These are phyloP conservation scores for Bucco capensis DNA, from an alignment of 2,113 vertebrate species.

Conservation along the genomic window DNA sequence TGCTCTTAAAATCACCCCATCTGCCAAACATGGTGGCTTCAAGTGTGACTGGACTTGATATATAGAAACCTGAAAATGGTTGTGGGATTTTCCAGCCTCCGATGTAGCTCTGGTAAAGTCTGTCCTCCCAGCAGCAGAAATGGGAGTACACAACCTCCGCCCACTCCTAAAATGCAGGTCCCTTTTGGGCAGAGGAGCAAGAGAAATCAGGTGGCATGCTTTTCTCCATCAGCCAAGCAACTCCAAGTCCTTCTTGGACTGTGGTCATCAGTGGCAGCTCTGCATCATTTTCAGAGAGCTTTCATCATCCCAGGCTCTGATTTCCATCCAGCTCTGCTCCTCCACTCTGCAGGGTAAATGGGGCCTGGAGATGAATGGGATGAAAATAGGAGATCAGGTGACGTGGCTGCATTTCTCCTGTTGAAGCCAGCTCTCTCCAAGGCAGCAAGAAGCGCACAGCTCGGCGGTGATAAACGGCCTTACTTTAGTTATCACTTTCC, in stretches of 20 bases:
- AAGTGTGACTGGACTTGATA: background rate
- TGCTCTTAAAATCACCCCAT: background rate
- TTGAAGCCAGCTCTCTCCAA: constrained; percentile 27
- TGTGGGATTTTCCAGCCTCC: background rate
- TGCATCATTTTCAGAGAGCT: background rate
- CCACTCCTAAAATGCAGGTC: background rate
- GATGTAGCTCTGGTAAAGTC: background rate
- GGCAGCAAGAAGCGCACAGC: constrained; percentile 60
- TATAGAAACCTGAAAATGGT: background rate
- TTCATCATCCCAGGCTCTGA: background rate
- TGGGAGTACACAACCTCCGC: fast-evolving
- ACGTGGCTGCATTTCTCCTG: constrained; percentile 58
- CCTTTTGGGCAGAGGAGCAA: background rate
- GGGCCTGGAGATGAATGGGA: background rate
- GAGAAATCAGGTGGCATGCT: background rate
- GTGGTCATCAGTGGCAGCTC: background rate
- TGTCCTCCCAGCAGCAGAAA: background rate
- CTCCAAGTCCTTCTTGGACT: background rate
- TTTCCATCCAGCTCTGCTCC: background rate
- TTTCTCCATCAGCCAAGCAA: background rate
- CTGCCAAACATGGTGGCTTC: background rate
- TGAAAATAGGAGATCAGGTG: constrained; percentile 11
- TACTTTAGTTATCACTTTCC: constrained; percentile 77
- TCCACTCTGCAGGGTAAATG: background rate
- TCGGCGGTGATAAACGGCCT: constrained; percentile 74